Percentiles rank a stretch among this genome's conserved stretches.
Evolutionary conservation across 2,113 vertebrate genomes (phyloP).

Genomic region (Uria lomvia): DNA sequence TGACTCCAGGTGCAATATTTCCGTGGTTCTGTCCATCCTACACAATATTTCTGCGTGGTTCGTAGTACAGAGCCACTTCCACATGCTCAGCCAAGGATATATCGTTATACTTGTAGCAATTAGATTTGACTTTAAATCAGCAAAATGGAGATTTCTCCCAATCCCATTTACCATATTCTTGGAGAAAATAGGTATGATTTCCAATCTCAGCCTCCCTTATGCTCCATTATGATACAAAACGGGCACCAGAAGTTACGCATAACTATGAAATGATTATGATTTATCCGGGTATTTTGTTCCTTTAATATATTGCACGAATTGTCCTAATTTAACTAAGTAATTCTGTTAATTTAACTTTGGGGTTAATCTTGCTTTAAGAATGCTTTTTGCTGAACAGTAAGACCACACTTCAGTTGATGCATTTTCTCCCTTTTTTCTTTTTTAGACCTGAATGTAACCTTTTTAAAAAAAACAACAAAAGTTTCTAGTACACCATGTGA

Average conservation of each 20-base stretch:
- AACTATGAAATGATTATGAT: slow-evolving; percentile 49
- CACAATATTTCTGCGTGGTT: background rate
- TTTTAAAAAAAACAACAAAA: background rate
- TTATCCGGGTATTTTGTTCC: slow-evolving; percentile 4
- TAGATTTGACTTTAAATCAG: slow-evolving; percentile 27
- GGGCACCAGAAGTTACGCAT: background rate
- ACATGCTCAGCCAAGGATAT: background rate
- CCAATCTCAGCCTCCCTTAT: slow-evolving; percentile 3
- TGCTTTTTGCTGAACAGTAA: slow-evolving; percentile 18
- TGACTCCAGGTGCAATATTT: background rate
- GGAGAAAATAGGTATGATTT: slow-evolving; percentile 7
- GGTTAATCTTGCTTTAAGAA: slow-evolving; percentile 53
- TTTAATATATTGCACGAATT: slow-evolving; percentile 36
- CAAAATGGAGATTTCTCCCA: slow-evolving; percentile 8
- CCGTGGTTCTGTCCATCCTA: background rate
- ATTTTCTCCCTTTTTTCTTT: background rate
- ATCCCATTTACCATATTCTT: slow-evolving; percentile 7
- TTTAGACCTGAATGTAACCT: slow-evolving; percentile 61
- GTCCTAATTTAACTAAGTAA: slow-evolving; percentile 50
- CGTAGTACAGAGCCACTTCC: background rate
- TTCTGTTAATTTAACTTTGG: slow-evolving; percentile 46
- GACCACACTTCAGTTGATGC: background rate
- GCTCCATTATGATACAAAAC: slow-evolving; percentile 14
- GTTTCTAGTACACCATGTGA: slow-evolving; percentile 70
- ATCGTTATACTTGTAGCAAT: background rate